Percentiles rank a stretch among this genome's conserved stretches.
phyloP scores from a whole-genome alignment of 1,140 invertebrate species.

The Drosophila dunni region DNA sequence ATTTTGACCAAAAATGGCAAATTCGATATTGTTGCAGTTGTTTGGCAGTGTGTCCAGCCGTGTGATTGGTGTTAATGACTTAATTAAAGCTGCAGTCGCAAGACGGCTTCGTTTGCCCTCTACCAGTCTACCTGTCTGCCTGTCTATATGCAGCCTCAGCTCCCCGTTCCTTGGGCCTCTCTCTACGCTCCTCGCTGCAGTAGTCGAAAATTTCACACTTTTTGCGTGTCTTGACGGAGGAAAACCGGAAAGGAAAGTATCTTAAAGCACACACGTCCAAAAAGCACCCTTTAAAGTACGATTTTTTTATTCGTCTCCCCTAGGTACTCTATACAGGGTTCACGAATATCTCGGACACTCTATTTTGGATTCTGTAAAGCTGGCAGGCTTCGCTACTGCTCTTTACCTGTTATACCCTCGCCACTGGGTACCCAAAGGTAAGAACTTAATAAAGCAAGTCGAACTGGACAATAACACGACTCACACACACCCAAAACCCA shows the following conservation, averaged over 20 bases:
- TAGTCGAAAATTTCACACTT: constrained; percentile 82
- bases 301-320: too few species aligned
- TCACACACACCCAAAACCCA: constrained; percentile 16
- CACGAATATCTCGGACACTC: too few species aligned
- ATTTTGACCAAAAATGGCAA: constrained; percentile 77
- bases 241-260: constrained; percentile 42
- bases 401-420: too few species aligned
- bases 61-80: constrained; percentile 79
- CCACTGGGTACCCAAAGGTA: too few species aligned
- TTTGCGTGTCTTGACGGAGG: constrained; percentile 69
- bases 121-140: constrained; percentile 30
- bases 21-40: constrained; percentile 66
- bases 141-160: background rate
- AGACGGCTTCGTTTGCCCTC: constrained; percentile 16
- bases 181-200: constrained; percentile 27
- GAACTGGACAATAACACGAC: constrained; percentile 5
- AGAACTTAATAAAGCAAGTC: too few species aligned
- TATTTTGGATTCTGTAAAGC: too few species aligned
- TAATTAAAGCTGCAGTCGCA: constrained; percentile 75
- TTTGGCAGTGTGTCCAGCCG: constrained; percentile 4
- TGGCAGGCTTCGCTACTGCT: too few species aligned
- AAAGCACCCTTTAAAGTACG: too few species aligned
- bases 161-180: constrained; percentile 5
- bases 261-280: too few species aligned
- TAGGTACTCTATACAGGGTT: too few species aligned